A percentile compares a stretch with the other conserved stretches of the same genome.
Conservation (phyloP, 2,113 vertebrate species). For the Anolis sagrei region DNA sequence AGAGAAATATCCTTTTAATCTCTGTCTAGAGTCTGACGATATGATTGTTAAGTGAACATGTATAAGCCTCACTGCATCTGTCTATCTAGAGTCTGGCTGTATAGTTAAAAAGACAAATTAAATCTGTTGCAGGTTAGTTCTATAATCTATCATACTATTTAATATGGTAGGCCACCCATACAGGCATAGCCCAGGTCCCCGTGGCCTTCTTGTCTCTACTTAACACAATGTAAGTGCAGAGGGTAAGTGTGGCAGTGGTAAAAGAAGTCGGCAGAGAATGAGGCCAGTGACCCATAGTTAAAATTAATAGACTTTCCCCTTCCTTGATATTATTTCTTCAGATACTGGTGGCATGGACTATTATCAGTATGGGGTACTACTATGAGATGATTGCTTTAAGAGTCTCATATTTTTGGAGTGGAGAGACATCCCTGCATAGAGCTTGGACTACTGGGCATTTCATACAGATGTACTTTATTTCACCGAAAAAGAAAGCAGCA, state of each 20-base stretch:
- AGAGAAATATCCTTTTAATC: not conserved
- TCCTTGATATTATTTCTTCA: not conserved
- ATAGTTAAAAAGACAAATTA: not conserved
- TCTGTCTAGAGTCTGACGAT: not conserved
- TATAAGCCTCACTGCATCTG: not conserved
- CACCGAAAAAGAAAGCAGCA: not conserved
- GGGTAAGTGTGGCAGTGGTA: not conserved
- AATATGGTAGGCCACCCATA: not conserved
- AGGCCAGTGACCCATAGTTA: not conserved
- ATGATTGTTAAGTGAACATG: not conserved
- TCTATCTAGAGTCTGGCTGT: not conserved
- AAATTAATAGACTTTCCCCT: no score
- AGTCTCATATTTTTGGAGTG: not conserved
- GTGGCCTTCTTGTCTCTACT: not conserved
- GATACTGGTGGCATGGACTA: not conserved
- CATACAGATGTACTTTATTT: not conserved
- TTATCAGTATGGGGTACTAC: constrained; percentile 15
- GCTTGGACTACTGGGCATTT: not conserved
- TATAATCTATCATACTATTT: not conserved
- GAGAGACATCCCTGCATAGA: not conserved
- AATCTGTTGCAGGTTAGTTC: not conserved
- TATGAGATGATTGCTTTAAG: not conserved
- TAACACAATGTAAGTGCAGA: not conserved
- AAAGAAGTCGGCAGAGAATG: not conserved
- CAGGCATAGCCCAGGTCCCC: not conserved